Evolutionary conservation across 1,140 invertebrate genomes (phyloP).

Genomic region (Octopus sinensis): DNA sequence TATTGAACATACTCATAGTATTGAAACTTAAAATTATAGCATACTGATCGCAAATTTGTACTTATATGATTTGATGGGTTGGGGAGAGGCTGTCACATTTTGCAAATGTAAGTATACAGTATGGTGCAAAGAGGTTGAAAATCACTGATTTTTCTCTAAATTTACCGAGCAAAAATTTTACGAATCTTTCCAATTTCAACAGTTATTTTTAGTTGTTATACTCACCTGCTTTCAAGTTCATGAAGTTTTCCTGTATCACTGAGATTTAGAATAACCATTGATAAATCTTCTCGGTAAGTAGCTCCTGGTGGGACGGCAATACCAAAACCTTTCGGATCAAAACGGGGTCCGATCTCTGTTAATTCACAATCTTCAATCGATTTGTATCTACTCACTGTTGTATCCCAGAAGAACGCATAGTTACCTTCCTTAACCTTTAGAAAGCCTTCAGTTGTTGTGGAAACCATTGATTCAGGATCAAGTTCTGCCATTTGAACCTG

Average conservation of each 20-base stretch:
- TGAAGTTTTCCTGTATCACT: constrained; percentile 92
- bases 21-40: too few species aligned
- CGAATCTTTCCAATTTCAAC: too few species aligned
- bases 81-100: too few species aligned
- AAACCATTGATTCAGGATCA: constrained; percentile 47
- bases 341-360: constrained; percentile 52
- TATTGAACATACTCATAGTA: too few species aligned
- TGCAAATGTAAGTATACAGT: too few species aligned
- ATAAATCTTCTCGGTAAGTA: constrained; percentile 91
- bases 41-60: too few species aligned
- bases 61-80: too few species aligned
- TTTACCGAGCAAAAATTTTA: too few species aligned
- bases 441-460: constrained; percentile 43
- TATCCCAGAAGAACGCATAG: constrained; percentile 57
- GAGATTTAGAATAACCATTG: constrained; percentile 86
- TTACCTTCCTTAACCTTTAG: constrained; percentile 48
- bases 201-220: neutral
- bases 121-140: too few species aligned
- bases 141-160: too few species aligned
- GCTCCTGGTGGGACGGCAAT: constrained; percentile 65
- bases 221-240: constrained; percentile 65
- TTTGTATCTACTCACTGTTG: constrained; percentile 53
- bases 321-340: constrained; percentile 54
- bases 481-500: constrained; percentile 48
- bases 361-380: constrained; percentile 52